Evolutionary conservation across 2,888 invertebrate genomes (phyloP), one percentile per base, ranked within the genome.

Genomic region (Cetonia aurata): DNA sequence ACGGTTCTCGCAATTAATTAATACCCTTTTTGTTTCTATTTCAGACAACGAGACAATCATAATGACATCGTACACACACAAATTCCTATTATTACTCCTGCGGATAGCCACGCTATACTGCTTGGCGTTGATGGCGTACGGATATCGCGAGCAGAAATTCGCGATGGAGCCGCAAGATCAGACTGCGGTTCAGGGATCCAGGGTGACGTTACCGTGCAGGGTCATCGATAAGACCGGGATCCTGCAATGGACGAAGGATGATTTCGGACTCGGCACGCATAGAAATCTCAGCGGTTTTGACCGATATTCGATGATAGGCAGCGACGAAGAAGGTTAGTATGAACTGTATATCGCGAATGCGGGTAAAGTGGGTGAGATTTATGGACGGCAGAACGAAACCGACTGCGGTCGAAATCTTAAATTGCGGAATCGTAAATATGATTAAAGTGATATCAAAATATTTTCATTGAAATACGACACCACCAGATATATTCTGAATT

Each of bases 201-300:
- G 93, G 71, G 95, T 96, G 50, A 95, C 96, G 10, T 86, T 98
- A 70, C 96, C 96, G 3, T 98, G 98, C 84, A 88, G 94, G 48
- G 95, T 98, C 25, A 92, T 95, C 82, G 91, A 93, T 81, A 95
- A 96, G 83, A 90, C 89, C 53, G 98, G 98, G 0, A 91, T 92
- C 67, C 88, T 98, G 67, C 98, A 98, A 84, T 99, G 99, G 99
- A 98, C 98, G 70, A 95, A 96, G 81, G 96, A 98, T 81, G 97
- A 96, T 81, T 98, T 98, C 80, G 98, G 97, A 0, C 88, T 99
- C 41, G 98, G 98, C 0, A 91, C 94, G 0, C 95, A 96, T 80
- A 88, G 98, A 75, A 93, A 95, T 79, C 88, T 98, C 71, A 94
- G 94, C 72, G 96, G 96, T 46, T 98, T 94, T 85, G 95, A 96